A percentile compares a stretch with the other conserved stretches of the same genome.
These are phyloP conservation scores for Porites evermanni DNA, from an alignment of 92 coral and sea anemone species.

Conservation along the genomic window DNA sequence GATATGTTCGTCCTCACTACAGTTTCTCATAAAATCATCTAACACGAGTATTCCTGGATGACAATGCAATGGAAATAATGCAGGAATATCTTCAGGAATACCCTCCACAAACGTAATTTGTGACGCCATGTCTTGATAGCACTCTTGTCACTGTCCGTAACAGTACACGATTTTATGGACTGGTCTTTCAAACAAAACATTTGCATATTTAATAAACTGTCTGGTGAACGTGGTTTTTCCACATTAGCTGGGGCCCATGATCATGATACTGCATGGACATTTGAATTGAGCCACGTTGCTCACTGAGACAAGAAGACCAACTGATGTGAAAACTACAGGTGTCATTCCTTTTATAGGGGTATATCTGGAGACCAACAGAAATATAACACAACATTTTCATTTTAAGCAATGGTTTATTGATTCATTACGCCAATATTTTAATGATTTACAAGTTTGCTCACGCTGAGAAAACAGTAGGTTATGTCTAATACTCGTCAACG, in stretches of 20 bases:
- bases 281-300: not conserved
- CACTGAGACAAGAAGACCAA: too few species aligned
- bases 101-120: constrained; percentile 40
- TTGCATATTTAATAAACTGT: not conserved
- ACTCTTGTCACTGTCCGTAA: constrained; percentile 49
- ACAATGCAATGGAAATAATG: too few species aligned
- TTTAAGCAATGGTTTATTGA: not conserved
- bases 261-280: constrained; percentile 30
- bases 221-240: constrained; percentile 29
- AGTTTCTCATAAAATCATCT: too few species aligned
- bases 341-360: not conserved
- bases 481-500: not conserved
- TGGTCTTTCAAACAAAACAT: constrained; percentile 19
- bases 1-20: too few species aligned
- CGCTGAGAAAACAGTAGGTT: not conserved
- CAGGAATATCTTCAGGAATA: constrained; percentile 27
- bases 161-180: constrained; percentile 34
- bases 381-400: too few species aligned
- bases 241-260: constrained; percentile 23
- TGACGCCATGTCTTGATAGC: not conserved
- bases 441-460: constrained; percentile 8
- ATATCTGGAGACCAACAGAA: not conserved
- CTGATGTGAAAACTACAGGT: not conserved
- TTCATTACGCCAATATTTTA: constrained; percentile 15
- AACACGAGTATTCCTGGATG: too few species aligned